Evolutionary conservation across 2,113 vertebrate species (phyloP).

Genomic region (Columbina picui): DNA sequence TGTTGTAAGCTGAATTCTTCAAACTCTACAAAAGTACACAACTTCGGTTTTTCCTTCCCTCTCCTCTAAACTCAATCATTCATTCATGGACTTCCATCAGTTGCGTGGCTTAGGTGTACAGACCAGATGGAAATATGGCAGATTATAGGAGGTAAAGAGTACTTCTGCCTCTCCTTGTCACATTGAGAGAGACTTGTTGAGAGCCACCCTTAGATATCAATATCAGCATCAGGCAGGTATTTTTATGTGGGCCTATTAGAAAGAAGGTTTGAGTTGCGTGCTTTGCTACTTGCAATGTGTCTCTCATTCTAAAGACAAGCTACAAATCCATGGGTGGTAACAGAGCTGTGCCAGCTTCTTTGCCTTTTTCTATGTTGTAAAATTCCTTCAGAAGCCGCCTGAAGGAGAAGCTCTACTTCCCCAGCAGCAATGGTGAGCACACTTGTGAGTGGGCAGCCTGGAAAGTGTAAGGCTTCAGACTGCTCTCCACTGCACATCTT

Average conservation of each 20-base stretch:
- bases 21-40: neutral
- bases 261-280: neutral
- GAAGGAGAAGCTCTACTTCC: neutral
- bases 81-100: neutral
- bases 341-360: neutral
- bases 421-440: neutral
- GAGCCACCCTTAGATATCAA: neutral
- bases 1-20: neutral
- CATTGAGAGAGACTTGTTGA: neutral
- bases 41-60: neutral
- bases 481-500: neutral
- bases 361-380: neutral
- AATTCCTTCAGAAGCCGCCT: neutral
- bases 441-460: neutral
- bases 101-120: neutral
- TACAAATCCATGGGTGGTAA: neutral
- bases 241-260: neutral
- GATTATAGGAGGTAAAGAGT: neutral
- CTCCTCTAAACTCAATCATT: neutral
- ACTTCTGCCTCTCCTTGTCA: neutral
- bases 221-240: neutral
- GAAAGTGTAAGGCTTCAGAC: neutral
- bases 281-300: neutral
- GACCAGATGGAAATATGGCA: neutral
- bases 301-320: neutral